Conservation (phyloP, 1,140 invertebrate species). For the Penaeus indicus region DNA sequence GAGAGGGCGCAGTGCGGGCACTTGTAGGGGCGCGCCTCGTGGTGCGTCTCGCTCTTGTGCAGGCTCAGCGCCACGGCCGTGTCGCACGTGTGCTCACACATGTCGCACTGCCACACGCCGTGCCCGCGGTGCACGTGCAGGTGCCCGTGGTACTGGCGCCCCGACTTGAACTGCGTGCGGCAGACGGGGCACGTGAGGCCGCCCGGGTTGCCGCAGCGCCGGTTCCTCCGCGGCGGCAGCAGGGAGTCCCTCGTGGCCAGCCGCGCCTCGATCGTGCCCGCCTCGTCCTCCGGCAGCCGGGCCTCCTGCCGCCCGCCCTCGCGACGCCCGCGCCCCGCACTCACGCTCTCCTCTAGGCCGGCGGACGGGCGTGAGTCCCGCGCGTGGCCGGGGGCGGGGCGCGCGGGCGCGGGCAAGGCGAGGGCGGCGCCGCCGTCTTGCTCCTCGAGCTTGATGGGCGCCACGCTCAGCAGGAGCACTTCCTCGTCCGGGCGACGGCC, state of each 20-base stretch:
- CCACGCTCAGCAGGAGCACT: too few relatives aligned
- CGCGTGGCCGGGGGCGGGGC: neutral
- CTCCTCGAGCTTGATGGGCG: neutral
- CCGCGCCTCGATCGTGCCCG: conserved; percentile 52
- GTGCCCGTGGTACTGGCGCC: conserved; percentile 46
- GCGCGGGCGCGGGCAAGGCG: neutral
- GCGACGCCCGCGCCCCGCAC: neutral
- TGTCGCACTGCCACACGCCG: conserved; percentile 43
- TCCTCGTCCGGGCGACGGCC: too few relatives aligned
- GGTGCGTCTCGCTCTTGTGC: conserved; percentile 46
- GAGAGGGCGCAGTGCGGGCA: conserved; percentile 54
- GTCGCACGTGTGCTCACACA: conserved; percentile 48
- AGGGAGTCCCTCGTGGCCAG: conserved; percentile 61
- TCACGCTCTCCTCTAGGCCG: neutral
- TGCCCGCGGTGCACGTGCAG: conserved; percentile 42
- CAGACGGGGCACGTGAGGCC: conserved; percentile 52
- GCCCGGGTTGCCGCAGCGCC: conserved; percentile 27
- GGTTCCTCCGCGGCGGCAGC: conserved; percentile 51
- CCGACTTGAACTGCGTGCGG: conserved; percentile 37
- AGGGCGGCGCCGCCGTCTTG: neutral
- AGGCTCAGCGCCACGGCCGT: conserved; percentile 26
- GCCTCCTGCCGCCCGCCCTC: neutral
- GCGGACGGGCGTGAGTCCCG: neutral
- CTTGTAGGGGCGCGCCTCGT: conserved; percentile 39
- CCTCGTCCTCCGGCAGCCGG: neutral